Percentiles rank a stretch among this genome's conserved stretches.
Conservation (phyloP, 2,113 vertebrate genomes). For the Heptranchias perlo region DNA sequence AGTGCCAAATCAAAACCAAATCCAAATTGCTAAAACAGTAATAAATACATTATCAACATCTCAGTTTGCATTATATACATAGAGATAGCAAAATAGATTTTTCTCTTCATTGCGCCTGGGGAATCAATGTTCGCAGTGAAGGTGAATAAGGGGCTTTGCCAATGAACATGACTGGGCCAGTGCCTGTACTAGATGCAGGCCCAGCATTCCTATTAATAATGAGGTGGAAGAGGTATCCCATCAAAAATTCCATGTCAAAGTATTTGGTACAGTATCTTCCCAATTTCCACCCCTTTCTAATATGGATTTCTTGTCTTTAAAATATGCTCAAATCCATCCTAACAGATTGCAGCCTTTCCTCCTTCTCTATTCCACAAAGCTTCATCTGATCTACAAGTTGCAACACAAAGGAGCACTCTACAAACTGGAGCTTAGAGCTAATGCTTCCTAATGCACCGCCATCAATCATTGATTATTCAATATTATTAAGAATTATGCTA, state of each 20-base stretch:
- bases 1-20: not conserved
- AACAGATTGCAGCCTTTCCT: not conserved
- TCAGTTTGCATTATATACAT: not conserved
- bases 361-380: not conserved
- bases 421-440: not conserved
- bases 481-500: not conserved
- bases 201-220: not conserved
- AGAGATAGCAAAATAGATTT: not conserved
- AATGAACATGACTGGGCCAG: not conserved
- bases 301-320: not conserved
- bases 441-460: not conserved
- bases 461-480: not conserved
- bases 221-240: not conserved
- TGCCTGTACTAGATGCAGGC: not conserved
- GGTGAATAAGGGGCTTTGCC: not conserved
- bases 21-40: not conserved
- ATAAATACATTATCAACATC: not conserved
- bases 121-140: not conserved
- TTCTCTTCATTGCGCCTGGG: not conserved
- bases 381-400: not conserved
- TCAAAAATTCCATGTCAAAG: not conserved
- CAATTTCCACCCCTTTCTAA: not conserved
- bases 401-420: not conserved
- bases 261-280: not conserved
- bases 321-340: not conserved